Evolutionary conservation across 1,140 invertebrate genomes (phyloP).

Genomic region (Callitettix versicolor): DNA sequence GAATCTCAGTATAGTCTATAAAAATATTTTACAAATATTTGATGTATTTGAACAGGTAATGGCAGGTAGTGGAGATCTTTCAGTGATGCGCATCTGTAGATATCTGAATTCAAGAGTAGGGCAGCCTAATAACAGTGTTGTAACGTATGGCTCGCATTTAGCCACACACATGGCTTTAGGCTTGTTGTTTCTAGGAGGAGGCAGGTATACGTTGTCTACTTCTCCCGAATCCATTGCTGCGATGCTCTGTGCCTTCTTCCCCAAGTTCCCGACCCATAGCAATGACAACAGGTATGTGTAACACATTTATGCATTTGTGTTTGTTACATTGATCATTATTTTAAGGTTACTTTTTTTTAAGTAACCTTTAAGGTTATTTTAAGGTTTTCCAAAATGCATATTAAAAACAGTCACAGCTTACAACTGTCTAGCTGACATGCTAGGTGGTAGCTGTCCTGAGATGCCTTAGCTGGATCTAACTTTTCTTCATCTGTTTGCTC

Average conservation of each 20-base stretch:
- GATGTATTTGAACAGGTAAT: slow-evolving; percentile 63
- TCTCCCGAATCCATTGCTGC: slow-evolving; percentile 75
- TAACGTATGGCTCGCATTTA: slow-evolving; percentile 86
- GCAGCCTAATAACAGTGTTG: slow-evolving; percentile 45
- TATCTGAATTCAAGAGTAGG: slow-evolving; percentile 65
- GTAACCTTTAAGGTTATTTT: too few relatives aligned
- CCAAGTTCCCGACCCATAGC: slow-evolving; percentile 91
- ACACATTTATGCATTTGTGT: neutral
- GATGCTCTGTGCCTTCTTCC: slow-evolving; percentile 85
- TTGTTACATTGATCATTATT: neutral
- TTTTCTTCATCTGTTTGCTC: too few relatives aligned
- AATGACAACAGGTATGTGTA: slow-evolving; percentile 76
- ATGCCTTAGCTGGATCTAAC: too few relatives aligned
- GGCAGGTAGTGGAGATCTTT: slow-evolving; percentile 84
- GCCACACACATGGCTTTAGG: slow-evolving; percentile 90
- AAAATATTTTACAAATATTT: too few relatives aligned
- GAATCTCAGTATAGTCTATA: too few relatives aligned
- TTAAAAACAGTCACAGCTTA: too few relatives aligned
- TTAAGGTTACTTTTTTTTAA: neutral
- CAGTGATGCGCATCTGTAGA: slow-evolving; percentile 75
- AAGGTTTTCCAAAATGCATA: too few relatives aligned
- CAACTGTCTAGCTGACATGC: too few relatives aligned
- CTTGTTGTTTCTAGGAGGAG: slow-evolving; percentile 87
- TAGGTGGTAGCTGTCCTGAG: too few relatives aligned
- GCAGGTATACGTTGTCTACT: slow-evolving; percentile 76